Base-by-base conservation (phyloP, 2,888 invertebrate species). In the Melanchra persicariae region DNA sequence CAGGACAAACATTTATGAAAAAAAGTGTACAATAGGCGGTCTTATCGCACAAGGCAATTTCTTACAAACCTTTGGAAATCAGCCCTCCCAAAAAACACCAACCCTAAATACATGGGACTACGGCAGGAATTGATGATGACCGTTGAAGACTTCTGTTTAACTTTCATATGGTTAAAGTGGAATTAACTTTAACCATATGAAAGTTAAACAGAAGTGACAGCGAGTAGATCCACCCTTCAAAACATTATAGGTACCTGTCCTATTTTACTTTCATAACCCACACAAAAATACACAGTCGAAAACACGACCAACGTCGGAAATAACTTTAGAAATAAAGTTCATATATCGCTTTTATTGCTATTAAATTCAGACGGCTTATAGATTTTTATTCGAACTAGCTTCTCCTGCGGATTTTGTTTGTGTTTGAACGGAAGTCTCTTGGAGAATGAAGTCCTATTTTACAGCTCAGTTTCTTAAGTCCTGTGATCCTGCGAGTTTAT, bases 271-370 rank as follows among this genome's bases (percentile, higher is more conserved):
- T 51, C 7, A 59, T 51, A 51, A 26, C 19, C 6, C 17, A n/a
- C 2, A 22, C 62, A 34, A 43, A 59, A 9, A 45, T 40, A 40
- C 10, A 40, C 15, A 40, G 1, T 64, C 61, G 43, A 51, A 58
- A 49, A 54, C 17, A 47, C 22, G 49, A 34, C 19, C 24, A 59
- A 79, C 54, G 65, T 70, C 2, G 1, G n/a, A 62, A 58, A 54
- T 80, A 78, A 80, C 60, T 69, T 65, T 37, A 45, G n/a, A 75
- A 65, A 47, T 75, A 69, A 74, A 65, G 60, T 79, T 34, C 74
- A 73, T 77, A 43, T 51, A 57, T 70, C 64, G 69, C 30, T 17
- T 60, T 67, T 77, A 74, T 52, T 58, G 52, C 70, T 24, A 62
- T 81, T 63, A 54, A 65, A 70, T 62, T 61, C 58, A 61, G 60